Percentiles rank a stretch among this genome's conserved stretches.
These are phyloP conservation scores for Pocillopora meandrina DNA, from an alignment of 92 coral and sea anemone genomes.

Conservation along the genomic window DNA sequence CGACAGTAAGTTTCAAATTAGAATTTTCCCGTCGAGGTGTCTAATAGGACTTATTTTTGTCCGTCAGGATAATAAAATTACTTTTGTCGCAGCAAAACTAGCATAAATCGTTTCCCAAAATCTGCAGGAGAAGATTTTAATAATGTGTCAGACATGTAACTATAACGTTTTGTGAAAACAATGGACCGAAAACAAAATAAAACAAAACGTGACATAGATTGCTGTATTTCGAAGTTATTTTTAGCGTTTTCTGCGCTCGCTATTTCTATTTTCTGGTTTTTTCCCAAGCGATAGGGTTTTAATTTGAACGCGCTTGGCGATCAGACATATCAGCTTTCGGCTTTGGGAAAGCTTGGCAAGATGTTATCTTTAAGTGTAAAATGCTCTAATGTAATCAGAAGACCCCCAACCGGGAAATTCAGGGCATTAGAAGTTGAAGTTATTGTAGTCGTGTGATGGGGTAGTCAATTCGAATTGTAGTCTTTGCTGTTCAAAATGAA, in stretches of 20 bases:
- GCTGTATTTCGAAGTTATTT: background rate
- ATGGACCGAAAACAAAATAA: conserved; percentile 4
- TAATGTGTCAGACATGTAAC: background rate
- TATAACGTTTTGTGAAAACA: background rate
- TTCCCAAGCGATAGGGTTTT: background rate
- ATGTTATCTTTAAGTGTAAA: background rate
- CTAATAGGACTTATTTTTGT: conserved; percentile 26
- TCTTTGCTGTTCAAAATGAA: conserved; percentile 1
- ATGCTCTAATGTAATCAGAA: conserved; percentile 9
- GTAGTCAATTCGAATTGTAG: conserved; percentile 10
- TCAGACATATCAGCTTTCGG: background rate
- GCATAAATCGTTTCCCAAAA: conserved; percentile 8
- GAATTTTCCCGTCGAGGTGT: conserved; percentile 49
- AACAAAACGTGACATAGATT: conserved; percentile 1
- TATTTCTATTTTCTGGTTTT: background rate
- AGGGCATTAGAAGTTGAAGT: background rate
- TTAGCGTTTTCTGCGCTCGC: background rate
- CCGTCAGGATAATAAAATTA: conserved; percentile 9
- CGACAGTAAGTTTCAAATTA: conserved; percentile 14
- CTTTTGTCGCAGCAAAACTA: conserved; percentile 7
- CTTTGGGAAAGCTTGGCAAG: conserved; percentile 3
- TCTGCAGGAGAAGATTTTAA: conserved; percentile 13
- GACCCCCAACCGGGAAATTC: background rate
- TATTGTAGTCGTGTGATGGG: background rate
- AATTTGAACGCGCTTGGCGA: background rate